Evolutionary conservation across 2,797 vertebrate genomes (phyloP).

Genomic region (Lagocephalus sceleratus): DNA sequence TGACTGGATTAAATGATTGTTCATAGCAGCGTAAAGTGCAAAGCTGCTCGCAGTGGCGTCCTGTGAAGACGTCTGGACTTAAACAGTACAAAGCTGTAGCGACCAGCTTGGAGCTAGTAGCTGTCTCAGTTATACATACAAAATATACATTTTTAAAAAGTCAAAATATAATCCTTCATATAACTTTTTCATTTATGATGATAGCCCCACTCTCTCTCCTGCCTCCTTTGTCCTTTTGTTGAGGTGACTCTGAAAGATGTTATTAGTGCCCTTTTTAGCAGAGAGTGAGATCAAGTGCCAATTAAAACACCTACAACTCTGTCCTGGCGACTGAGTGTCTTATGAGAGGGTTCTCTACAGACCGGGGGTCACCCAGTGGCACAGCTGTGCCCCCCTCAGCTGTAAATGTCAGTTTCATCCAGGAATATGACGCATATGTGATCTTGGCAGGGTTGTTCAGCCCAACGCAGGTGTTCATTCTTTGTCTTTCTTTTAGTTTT

Average conservation of each 20-base stretch:
- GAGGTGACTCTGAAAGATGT: slow-evolving; percentile 41
- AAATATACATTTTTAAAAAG: slow-evolving; percentile 12
- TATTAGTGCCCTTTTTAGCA: slow-evolving; percentile 50
- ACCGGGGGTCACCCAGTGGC: slow-evolving; percentile 53
- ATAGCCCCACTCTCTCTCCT: slow-evolving; percentile 22
- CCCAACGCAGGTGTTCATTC: slow-evolving; percentile 58
- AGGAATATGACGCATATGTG: slow-evolving; percentile 55
- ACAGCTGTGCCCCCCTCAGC: slow-evolving; percentile 71
- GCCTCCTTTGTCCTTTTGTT: slow-evolving; percentile 41
- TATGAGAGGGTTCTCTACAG: slow-evolving; percentile 52
- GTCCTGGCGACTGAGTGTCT: slow-evolving; percentile 50
- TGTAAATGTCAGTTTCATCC: slow-evolving; percentile 65
- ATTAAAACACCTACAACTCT: slow-evolving; percentile 62
- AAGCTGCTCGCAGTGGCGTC: slow-evolving; percentile 69
- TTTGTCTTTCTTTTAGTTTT: slow-evolving; percentile 53
- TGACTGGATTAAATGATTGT: slow-evolving; percentile 75
- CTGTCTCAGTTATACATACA: slow-evolving; percentile 1
- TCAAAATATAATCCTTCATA: slow-evolving; percentile 1
- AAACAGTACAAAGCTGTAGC: slow-evolving; percentile 37
- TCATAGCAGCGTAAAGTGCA: slow-evolving; percentile 72
- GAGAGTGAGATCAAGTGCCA: slow-evolving; percentile 51
- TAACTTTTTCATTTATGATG: background rate
- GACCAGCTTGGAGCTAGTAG: slow-evolving; percentile 31
- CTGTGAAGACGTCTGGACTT: slow-evolving; percentile 55
- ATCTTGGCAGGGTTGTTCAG: slow-evolving; percentile 50